These are phyloP conservation scores for Meganola albula DNA, from an alignment of 2,888 invertebrate species.

Conservation along the genomic window DNA sequence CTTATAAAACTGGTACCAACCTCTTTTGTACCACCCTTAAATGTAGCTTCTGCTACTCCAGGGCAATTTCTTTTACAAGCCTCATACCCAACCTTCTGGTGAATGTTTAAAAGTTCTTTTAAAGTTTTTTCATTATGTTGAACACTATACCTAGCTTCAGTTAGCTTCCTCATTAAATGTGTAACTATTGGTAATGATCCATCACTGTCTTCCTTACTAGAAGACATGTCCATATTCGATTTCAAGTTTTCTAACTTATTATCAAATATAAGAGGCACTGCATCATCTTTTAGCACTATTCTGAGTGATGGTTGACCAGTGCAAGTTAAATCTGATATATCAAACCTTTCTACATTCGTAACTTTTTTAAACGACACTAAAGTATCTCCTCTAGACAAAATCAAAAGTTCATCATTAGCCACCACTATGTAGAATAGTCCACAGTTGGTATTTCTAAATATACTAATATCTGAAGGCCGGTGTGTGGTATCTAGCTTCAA, in stretches of 20 bases:
- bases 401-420: constrained; percentile 35
- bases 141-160: constrained; percentile 47
- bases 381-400: constrained; percentile 40
- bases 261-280: constrained; percentile 54
- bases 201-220: constrained; percentile 13
- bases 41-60: constrained; percentile 35
- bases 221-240: constrained; percentile 19
- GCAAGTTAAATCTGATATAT: constrained; percentile 40
- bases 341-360: constrained; percentile 39
- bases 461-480: constrained; percentile 35
- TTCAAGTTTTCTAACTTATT: constrained; percentile 44
- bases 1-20: constrained; percentile 30
- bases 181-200: constrained; percentile 37
- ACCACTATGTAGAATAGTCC: constrained; percentile 51
- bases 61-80: constrained; percentile 40
- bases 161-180: constrained; percentile 48
- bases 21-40: constrained; percentile 31
- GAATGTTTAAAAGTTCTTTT: constrained; percentile 39
- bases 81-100: constrained; percentile 44
- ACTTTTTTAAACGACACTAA: constrained; percentile 37
- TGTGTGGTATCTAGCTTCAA: constrained; percentile 26
- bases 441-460: constrained; percentile 46
- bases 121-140: constrained; percentile 43
- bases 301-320: constrained; percentile 44
- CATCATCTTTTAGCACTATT: constrained; percentile 46